Evolutionary conservation across 2,113 vertebrate genomes (phyloP), one percentile per base, ranked within the genome.

Genomic region (Dendrocopos noguchii): DNA sequence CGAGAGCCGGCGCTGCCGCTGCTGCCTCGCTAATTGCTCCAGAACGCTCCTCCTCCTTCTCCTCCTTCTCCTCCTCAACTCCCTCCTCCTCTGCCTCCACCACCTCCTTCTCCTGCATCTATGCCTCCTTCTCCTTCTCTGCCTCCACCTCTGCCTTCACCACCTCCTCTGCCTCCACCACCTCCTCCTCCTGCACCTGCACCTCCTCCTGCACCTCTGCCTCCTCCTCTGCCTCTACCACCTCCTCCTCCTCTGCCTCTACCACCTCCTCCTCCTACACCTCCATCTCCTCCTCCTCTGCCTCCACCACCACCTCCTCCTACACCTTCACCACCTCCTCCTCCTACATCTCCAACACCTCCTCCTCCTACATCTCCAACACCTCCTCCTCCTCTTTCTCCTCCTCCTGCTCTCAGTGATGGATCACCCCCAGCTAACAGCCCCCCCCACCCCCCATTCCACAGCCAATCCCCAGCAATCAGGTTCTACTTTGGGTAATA

Each of bases 1-100:
- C 97, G 96, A 98, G 97, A 98, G 96, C 97, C 96, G 97, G 97
- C 97, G 97, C 95, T 72, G 93, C 97, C 97, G 98, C 97, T 97
- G 97, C 98, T 97, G 98, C 97, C 97, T 98, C 95, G 89, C 97
- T 98, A 98, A 98, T 98, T 98, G 98, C 98, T 95, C 94, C 84
- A 97, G 97, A 93, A 84, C 78, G 93, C 96, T 97, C 8, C 65
- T 67, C 29, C 65, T n/a, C 65, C 65, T 28, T 11, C 61, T 42
- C 36, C 24, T 28, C 95, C 95, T 93, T 96, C 97, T 96, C 95
- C 96, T 36, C 25, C 47, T 21, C 47, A 10, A 10, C 46, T 9
- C 20, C 46, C 46, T 47, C 46, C 19, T 47, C 20, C 46, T 47
- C 20, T 42, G 22, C 28, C 19, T 46, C 42, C 42, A 12, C 25